Base-by-base conservation (phyloP, 2,113 vertebrate species). In the Hippocampus guttulatus region DNA sequence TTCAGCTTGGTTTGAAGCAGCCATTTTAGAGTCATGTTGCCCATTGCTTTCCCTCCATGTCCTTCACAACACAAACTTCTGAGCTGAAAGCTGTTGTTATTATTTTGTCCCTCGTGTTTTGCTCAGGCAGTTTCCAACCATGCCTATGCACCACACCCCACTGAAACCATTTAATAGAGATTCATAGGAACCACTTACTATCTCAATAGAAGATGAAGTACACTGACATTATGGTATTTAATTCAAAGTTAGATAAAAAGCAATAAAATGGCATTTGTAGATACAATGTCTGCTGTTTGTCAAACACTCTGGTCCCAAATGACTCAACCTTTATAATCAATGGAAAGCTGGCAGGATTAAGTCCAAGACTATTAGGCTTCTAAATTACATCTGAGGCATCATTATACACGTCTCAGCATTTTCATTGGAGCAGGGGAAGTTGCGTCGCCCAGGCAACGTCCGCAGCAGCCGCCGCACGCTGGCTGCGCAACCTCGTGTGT, bases 341-440 rank as follows among this genome's bases (percentile, higher is more conserved):
- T 64, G 21, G 43, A 43, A 61, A 61, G 16, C 58, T 20, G 58
- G 14, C 58, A 33, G 27, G 27, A 61, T 61, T 61, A 61, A 61
- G 27, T 8, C 58, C 15, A 23, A 61, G 58, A 33, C 58, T 61
- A 61, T 61, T 33, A 45, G 64, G 12, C 43, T 67, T 67, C 41
- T 51, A 67, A 51, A 67, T 47, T 25, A 18, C 14, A 66, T 20
- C 64, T 45, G 21, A 25, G 41, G 78, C 64, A 64, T 81, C 71
- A 55, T 76, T 73, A 79, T 68, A 67, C 73, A 77, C 76, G 77
- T n/a, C 65, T 64, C 45, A 76, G 73, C 27, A 55, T 81, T 84
- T 62, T 77, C 71, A 83, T 76, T 74, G 64, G 65, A 76, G 63
- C 45, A 71, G 51, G 33, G 25, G 40, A 41, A 51, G 66, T 45